A percentile compares a stretch with the other conserved stretches of the same genome.
These are phyloP conservation scores for Fopius arisanus DNA, from an alignment of 1,140 invertebrate species.

Conservation along the genomic window DNA sequence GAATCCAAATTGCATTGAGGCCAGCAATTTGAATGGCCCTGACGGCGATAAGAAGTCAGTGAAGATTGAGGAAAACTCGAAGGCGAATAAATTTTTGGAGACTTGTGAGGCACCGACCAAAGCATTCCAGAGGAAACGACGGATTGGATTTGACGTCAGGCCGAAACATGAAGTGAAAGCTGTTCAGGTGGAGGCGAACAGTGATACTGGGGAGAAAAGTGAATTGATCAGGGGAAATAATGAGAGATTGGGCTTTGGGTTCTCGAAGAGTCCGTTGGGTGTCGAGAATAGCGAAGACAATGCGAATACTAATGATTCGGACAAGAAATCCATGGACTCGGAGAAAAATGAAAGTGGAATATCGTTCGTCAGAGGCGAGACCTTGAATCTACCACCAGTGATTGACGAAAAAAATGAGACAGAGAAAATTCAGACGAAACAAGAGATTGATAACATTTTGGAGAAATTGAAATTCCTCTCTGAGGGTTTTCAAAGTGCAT, in stretches of 20 bases:
- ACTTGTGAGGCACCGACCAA: conserved; percentile 53
- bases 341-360: not conserved
- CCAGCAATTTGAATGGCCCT: not conserved
- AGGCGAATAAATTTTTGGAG: conserved; percentile 57
- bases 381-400: conserved; percentile 14
- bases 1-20: not conserved
- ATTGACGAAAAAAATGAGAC: conserved; percentile 35
- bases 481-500: conserved; percentile 68
- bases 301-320: conserved; percentile 35
- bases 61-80: conserved; percentile 31
- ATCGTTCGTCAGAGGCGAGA: not conserved
- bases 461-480: conserved; percentile 74
- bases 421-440: conserved; percentile 54
- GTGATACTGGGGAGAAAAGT: conserved; percentile 35
- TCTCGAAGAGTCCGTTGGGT: not conserved
- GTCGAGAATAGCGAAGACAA: conserved; percentile 38
- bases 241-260: conserved; percentile 13
- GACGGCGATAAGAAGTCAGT: not conserved
- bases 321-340: conserved; percentile 16
- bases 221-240: conserved; percentile 6
- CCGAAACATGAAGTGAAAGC: conserved; percentile 3
- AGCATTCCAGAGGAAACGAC: conserved; percentile 57
- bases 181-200: not conserved
- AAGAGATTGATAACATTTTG: conserved; percentile 61
- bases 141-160: conserved; percentile 61